phyloP scores from a whole-genome alignment of 2,888 invertebrate species.

The Dynastes hyllus region DNA sequence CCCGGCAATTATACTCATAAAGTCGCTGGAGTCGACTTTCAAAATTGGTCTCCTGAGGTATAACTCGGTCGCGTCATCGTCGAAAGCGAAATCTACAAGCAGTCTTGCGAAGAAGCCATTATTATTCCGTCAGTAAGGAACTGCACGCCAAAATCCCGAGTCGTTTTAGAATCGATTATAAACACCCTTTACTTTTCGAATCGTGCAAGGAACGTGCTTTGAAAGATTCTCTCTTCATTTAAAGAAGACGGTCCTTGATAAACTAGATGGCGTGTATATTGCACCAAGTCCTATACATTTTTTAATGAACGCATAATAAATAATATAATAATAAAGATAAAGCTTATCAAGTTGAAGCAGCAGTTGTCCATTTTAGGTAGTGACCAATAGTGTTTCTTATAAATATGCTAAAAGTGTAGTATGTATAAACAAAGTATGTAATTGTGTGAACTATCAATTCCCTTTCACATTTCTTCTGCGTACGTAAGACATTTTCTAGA shows the following conservation, averaged over 20 bases:
- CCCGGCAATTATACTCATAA: conserved; percentile 8
- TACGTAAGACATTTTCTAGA: no score
- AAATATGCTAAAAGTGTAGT: no score
- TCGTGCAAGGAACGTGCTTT: background rate
- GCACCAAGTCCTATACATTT: background rate
- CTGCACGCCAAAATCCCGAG: background rate
- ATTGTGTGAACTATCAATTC: no score
- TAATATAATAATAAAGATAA: no score
- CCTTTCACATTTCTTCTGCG: no score
- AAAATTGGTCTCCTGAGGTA: conserved; percentile 16
- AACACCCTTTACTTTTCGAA: background rate
- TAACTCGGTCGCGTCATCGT: background rate
- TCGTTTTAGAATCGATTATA: conserved; percentile 16
- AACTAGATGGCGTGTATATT: background rate
- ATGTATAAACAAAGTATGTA: no score
- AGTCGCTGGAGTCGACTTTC: background rate
- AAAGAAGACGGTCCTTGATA: background rate
- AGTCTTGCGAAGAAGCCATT: conserved; percentile 23
- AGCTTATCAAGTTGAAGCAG: no score
- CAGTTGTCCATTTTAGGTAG: no score
- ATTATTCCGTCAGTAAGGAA: conserved; percentile 18
- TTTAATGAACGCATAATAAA: background rate
- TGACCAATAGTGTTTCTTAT: no score
- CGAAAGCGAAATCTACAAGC: conserved; percentile 26
- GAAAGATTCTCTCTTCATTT: background rate